A percentile compares a stretch with the other conserved stretches of the same genome.
phyloP scores from a whole-genome alignment of 2,888 invertebrate species.

The Brenthis hecate region DNA sequence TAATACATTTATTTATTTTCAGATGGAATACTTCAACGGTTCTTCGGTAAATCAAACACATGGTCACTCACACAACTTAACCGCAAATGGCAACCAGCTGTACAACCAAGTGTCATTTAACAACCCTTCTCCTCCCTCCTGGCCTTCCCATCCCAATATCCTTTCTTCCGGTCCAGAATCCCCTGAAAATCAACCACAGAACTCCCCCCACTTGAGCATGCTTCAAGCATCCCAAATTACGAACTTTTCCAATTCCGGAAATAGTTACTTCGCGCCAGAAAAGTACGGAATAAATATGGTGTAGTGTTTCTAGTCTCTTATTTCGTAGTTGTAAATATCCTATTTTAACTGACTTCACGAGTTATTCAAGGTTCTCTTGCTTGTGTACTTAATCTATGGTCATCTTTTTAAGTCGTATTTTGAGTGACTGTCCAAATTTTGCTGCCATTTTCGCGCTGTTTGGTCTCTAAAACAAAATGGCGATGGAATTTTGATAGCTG shows the following conservation, averaged over 20 bases:
- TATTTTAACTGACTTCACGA: constrained; percentile 22
- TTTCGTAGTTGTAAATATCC: constrained; percentile 37
- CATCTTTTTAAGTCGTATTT: constrained; percentile 20
- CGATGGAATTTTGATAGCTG: constrained; percentile 25
- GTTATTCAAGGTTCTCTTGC: constrained; percentile 29
- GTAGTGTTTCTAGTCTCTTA: constrained; percentile 69
- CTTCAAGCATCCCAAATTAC: constrained; percentile 77
- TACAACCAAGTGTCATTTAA: constrained; percentile 80
- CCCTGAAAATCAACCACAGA: constrained; percentile 74
- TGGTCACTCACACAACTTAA: constrained; percentile 73
- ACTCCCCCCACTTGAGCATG: constrained; percentile 75
- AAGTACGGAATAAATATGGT: constrained; percentile 82
- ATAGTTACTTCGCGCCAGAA: constrained; percentile 78
- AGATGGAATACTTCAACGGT: constrained; percentile 81
- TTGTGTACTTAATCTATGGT: constrained; percentile 31
- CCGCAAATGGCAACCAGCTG: constrained; percentile 73
- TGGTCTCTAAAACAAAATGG: constrained; percentile 43
- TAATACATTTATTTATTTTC: constrained; percentile 42
- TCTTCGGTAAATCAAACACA: constrained; percentile 73
- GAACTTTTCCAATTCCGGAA: constrained; percentile 78
- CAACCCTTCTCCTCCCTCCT: constrained; percentile 75
- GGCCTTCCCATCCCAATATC: constrained; percentile 77
- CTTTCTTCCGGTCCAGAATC: constrained; percentile 73
- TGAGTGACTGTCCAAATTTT: constrained; percentile 15
- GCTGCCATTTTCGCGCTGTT: constrained; percentile 11